Percentiles rank a stretch among this genome's conserved stretches.
Evolutionary conservation across 1,140 invertebrate genomes (phyloP).

Genomic region (Acromyrmex heyeri): DNA sequence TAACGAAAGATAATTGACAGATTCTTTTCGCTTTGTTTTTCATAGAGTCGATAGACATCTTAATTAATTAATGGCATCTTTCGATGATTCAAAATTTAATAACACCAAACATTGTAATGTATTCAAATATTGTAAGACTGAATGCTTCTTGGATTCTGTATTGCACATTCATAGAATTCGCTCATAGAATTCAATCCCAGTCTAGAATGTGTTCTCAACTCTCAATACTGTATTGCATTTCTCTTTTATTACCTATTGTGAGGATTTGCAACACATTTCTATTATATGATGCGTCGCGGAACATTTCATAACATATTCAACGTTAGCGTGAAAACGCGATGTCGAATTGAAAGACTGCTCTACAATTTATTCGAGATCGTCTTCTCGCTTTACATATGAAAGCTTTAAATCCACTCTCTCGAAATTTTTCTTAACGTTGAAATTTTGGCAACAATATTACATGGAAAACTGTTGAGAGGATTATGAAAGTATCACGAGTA

Average conservation of each 20-base stretch:
- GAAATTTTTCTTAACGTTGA: neutral
- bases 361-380: neutral
- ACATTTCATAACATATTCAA: slow-evolving; percentile 7
- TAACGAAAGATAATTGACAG: slow-evolving; percentile 12
- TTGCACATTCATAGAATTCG: neutral
- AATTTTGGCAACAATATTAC: neutral
- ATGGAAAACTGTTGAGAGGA: too few species aligned
- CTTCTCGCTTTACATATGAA: neutral
- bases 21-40: neutral
- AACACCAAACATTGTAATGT: neutral
- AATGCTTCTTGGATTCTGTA: neutral
- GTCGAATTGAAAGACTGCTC: neutral
- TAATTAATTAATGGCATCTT: neutral
- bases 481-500: neutral
- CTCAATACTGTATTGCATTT: neutral
- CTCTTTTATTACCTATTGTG: neutral
- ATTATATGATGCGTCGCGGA: neutral
- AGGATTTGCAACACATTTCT: neutral
- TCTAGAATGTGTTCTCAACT: neutral
- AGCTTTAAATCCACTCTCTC: neutral
- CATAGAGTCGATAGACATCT: neutral
- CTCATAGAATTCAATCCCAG: neutral
- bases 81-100: neutral
- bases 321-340: neutral
- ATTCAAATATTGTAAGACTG: neutral